Percentiles rank a stretch among this genome's conserved stretches.
phyloP scores from a whole-genome alignment of 2,113 vertebrate genomes.

The Burhinus oedicnemus region DNA sequence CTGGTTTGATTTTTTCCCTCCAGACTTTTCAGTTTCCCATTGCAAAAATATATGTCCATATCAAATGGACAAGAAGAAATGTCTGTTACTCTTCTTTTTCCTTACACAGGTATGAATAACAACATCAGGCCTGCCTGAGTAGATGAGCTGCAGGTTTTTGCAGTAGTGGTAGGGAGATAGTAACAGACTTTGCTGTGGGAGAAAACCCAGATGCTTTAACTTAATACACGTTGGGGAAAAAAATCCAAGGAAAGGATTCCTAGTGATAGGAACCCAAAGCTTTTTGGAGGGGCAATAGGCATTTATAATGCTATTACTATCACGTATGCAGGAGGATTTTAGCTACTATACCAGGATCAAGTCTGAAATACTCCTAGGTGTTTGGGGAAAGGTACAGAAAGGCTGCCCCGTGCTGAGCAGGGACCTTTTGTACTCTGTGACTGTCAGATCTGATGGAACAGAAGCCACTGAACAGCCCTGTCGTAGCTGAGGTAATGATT shows the following conservation, averaged over 20 bases:
- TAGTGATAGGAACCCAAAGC: neutral
- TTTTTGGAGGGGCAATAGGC: neutral
- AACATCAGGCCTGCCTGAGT: neutral
- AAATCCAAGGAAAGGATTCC: neutral
- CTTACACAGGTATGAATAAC: neutral
- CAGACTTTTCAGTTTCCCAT: neutral
- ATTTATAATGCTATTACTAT: neutral
- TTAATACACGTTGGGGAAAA: neutral
- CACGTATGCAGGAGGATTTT: neutral
- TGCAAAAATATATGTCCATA: neutral
- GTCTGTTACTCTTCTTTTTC: neutral
- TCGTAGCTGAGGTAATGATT: neutral
- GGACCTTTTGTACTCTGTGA: neutral
- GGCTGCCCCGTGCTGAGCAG: neutral
- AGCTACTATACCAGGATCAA: neutral
- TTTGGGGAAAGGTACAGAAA: neutral
- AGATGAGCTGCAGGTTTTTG: neutral
- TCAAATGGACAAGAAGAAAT: neutral
- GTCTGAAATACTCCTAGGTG: neutral
- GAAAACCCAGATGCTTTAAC: neutral
- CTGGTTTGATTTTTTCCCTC: neutral
- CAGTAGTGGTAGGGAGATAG: neutral
- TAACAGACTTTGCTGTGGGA: neutral
- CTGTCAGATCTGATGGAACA: neutral
- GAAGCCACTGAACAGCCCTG: neutral